Conservation (phyloP, 2,113 vertebrate genomes). For the Panurus biarmicus region DNA sequence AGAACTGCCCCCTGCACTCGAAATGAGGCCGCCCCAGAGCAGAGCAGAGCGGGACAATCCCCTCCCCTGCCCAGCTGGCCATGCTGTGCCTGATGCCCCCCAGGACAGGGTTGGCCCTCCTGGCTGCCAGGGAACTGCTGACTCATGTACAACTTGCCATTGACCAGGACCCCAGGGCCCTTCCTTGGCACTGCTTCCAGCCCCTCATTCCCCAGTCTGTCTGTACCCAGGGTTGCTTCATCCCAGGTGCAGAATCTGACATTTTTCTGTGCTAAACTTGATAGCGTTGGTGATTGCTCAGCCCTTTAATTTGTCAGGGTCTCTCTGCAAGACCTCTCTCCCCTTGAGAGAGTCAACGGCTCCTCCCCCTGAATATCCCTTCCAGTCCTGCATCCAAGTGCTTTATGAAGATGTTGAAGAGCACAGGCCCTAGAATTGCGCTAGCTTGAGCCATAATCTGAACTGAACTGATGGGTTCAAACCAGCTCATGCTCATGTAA, state of each 20-base stretch:
- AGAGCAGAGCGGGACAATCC: fast-evolving
- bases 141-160: fast-evolving
- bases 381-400: not conserved
- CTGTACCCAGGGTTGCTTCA: not conserved
- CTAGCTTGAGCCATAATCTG: not conserved
- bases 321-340: not conserved
- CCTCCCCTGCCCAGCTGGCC: fast-evolving
- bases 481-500: too few species aligned
- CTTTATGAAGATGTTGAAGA: not conserved
- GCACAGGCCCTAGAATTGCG: not conserved
- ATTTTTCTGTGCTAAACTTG: not conserved
- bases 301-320: not conserved
- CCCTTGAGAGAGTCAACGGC: not conserved
- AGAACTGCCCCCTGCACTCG: fast-evolving
- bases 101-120: fast-evolving
- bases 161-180: fast-evolving
- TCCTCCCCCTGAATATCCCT: not conserved
- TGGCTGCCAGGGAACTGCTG: not conserved
- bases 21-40: fast-evolving
- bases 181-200: not conserved
- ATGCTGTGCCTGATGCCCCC: fast-evolving
- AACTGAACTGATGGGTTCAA: not conserved
- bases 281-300: not conserved
- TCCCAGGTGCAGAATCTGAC: fast-evolving
- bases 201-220: not conserved